Evolutionary conservation across 2,113 vertebrate genomes (phyloP).

Genomic region (Calyptommatus sinebrachiatus): DNA sequence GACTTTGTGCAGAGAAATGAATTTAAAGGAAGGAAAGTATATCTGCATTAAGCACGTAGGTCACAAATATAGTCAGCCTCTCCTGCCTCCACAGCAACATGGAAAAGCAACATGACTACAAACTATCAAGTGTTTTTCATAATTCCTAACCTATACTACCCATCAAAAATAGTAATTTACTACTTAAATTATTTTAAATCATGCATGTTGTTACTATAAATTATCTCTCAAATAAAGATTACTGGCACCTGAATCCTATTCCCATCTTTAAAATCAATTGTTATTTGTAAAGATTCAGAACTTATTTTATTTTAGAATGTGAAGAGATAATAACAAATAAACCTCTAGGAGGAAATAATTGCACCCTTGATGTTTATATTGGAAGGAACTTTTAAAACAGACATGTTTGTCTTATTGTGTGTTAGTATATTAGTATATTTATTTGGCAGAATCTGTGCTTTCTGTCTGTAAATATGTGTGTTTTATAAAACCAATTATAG

Average conservation of each 20-base stretch:
- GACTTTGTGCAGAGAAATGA: too few relatives aligned
- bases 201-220: constrained; percentile 37
- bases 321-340: constrained; percentile 47
- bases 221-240: constrained; percentile 8
- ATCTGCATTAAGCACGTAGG: too few relatives aligned
- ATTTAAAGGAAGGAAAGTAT: too few relatives aligned
- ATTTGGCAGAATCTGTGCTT: constrained; percentile 27
- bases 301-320: constrained; percentile 45
- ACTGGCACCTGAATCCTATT: constrained; percentile 53
- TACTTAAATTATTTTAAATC: constrained; percentile 2
- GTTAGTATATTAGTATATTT: constrained; percentile 13
- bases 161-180: too few relatives aligned
- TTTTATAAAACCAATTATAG: constrained; percentile 44
- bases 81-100: too few relatives aligned
- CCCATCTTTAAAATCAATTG: constrained; percentile 61
- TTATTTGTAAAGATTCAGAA: constrained; percentile 61
- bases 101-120: too few relatives aligned
- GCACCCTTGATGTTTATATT: constrained; percentile 51
- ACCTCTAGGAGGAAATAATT: constrained; percentile 56
- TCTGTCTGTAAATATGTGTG: constrained; percentile 41
- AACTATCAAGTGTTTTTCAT: too few relatives aligned
- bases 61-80: too few relatives aligned
- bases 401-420: constrained; percentile 54
- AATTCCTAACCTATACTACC: too few relatives aligned
- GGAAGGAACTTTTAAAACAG: constrained; percentile 42